Percentiles rank a stretch among this genome's conserved stretches.
These are phyloP conservation scores for Cololabis saira DNA, from an alignment of 2,113 vertebrate genomes.

Conservation along the genomic window DNA sequence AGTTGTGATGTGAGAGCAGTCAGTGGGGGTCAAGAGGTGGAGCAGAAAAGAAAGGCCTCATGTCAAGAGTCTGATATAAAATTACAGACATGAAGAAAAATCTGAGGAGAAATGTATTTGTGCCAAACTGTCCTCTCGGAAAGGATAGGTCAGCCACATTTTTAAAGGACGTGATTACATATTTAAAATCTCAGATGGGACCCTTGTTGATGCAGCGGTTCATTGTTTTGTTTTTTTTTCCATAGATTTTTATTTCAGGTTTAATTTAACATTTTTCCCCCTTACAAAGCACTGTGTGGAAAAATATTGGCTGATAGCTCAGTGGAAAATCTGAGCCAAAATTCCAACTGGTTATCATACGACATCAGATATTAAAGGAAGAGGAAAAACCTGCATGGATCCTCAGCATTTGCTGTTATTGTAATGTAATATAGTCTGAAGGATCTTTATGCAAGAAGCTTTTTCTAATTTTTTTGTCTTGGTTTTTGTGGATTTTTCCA, in stretches of 20 bases:
- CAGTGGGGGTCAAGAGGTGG: conserved; percentile 42
- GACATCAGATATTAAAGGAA: conserved; percentile 27
- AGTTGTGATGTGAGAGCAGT: conserved; percentile 37
- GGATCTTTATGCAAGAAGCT: conserved; percentile 14
- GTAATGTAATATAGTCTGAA: conserved; percentile 39
- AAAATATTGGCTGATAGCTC: conserved; percentile 58
- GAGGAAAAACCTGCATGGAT: conserved; percentile 37
- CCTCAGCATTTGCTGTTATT: conserved; percentile 39
- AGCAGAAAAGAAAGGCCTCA: conserved; percentile 22
- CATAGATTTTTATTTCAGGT: conserved; percentile 26
- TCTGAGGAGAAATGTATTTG: conserved; percentile 2
- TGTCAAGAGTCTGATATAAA: conserved; percentile 22
- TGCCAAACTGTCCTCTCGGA: neutral
- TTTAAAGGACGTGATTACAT: conserved; percentile 2
- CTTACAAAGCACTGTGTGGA: conserved; percentile 37
- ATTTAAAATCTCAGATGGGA: neutral
- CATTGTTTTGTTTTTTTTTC: conserved; percentile 12
- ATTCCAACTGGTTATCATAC: conserved; percentile 50
- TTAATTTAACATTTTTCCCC: conserved; percentile 1
- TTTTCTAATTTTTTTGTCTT: conserved; percentile 41
- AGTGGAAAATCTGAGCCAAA: conserved; percentile 52
- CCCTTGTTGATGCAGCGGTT: neutral
- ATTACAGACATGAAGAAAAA: conserved; percentile 23
- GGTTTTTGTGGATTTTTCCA: conserved; percentile 63
- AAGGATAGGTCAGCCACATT: conserved; percentile 18